Percentiles rank a stretch among this genome's conserved stretches.
phyloP scores from a whole-genome alignment of 2,797 vertebrate species.

The Psittacula echo region DNA sequence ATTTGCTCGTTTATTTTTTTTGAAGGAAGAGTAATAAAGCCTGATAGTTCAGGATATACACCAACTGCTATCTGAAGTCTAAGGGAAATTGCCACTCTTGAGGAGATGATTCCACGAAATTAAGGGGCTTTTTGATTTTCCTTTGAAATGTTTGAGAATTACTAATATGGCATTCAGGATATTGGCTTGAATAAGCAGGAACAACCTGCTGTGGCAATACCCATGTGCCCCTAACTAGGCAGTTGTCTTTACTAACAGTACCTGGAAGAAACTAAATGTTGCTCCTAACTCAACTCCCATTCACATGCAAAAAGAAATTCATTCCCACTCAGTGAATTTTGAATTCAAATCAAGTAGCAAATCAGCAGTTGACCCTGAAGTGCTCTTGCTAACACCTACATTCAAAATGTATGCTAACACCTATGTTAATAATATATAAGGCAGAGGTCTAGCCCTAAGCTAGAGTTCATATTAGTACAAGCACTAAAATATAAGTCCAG shows the following conservation, averaged over 20 bases:
- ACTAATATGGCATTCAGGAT: background rate
- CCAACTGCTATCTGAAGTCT: background rate
- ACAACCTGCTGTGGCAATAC: background rate
- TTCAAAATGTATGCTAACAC: slow-evolving; percentile 5
- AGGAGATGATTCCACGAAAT: background rate
- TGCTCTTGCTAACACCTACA: background rate
- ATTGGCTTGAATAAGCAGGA: background rate
- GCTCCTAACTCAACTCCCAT: background rate
- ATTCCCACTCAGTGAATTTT: background rate
- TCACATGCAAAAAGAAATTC: background rate
- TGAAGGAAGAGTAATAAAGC: background rate
- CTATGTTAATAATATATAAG: background rate
- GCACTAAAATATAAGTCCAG: background rate
- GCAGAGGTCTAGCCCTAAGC: background rate
- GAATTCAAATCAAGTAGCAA: slow-evolving; percentile 15
- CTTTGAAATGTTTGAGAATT: background rate
- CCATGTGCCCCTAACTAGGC: background rate
- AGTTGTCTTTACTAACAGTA: background rate
- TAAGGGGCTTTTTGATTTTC: background rate
- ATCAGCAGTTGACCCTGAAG: background rate
- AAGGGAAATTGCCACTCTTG: background rate
- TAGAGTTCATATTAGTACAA: background rate
- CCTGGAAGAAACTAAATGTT: background rate
- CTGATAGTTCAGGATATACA: background rate
- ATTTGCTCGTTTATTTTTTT: background rate